Percentiles rank a stretch among this genome's conserved stretches.
Evolutionary conservation across 2,888 invertebrate species (phyloP).

Genomic region (Cerastis leucographa): DNA sequence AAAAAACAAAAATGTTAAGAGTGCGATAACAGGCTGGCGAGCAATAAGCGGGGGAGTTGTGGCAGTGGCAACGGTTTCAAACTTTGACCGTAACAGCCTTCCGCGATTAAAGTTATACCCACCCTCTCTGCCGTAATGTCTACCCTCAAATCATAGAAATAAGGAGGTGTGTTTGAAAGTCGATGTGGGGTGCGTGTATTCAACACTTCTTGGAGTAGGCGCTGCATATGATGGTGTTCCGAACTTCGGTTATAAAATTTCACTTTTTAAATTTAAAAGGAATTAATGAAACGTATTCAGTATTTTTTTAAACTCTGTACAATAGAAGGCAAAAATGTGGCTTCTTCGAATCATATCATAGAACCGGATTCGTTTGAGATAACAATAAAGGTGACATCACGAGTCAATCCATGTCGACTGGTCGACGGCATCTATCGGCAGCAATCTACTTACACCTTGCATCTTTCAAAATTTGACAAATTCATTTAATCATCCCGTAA

Average conservation of each 20-base stretch:
- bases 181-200: slow-evolving; percentile 11
- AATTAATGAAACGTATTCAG: background rate
- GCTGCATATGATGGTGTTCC: slow-evolving; percentile 8
- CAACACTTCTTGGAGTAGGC: background rate
- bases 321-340: background rate
- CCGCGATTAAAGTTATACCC: slow-evolving; percentile 84
- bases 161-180: slow-evolving; percentile 28
- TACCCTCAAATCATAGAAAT: slow-evolving; percentile 67
- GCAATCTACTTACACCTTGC: background rate
- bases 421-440: background rate
- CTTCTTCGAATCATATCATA: background rate
- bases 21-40: slow-evolving; percentile 72
- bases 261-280: background rate
- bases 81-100: slow-evolving; percentile 83
- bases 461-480: background rate
- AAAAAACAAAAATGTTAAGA: slow-evolving; percentile 66
- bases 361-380: background rate
- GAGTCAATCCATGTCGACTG: background rate
- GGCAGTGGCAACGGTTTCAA: slow-evolving; percentile 67
- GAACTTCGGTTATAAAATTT: background rate
- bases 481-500: background rate
- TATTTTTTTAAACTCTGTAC: background rate
- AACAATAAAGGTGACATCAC: background rate
- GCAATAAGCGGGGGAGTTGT: slow-evolving; percentile 79
- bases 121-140: slow-evolving; percentile 70